Conservation (phyloP, 2,888 invertebrate genomes). For the Nezara viridula region DNA sequence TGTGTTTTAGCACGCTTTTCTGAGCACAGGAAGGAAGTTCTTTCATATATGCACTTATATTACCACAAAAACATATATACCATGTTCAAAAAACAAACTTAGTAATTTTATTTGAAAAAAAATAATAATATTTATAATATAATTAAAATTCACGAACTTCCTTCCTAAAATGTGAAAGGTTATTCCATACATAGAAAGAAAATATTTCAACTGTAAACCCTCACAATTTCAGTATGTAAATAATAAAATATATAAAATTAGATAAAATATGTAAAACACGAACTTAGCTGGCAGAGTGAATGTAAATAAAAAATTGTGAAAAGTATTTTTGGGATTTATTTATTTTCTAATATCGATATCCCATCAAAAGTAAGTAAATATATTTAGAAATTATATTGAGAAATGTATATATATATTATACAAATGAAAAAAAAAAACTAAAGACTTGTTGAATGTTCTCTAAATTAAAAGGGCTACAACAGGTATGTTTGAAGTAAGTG, state of each 20-base stretch:
- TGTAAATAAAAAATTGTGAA: slow-evolving; percentile 32
- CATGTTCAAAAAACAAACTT: too few species aligned
- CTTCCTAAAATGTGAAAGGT: slow-evolving; percentile 46
- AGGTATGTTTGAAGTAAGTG: slow-evolving; percentile 2
- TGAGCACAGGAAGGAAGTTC: slow-evolving; percentile 32
- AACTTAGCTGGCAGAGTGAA: background rate
- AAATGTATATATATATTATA: background rate
- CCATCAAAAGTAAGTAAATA: background rate
- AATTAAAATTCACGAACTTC: background rate
- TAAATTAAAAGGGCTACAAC: background rate
- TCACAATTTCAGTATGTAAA: background rate
- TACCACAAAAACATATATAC: background rate
- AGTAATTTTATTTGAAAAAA: too few species aligned
- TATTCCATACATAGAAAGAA: background rate
- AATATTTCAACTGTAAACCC: background rate
- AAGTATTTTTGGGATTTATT: background rate
- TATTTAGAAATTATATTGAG: background rate
- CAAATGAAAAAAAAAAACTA: background rate
- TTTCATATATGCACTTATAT: background rate
- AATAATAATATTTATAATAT: background rate
- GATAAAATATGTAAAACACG: background rate
- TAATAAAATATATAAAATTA: slow-evolving; percentile 12
- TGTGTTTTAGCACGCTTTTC: background rate
- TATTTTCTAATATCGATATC: background rate
- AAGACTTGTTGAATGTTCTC: background rate